phyloP scores from a whole-genome alignment of 2,888 invertebrate genomes.

The Idaea straminata region DNA sequence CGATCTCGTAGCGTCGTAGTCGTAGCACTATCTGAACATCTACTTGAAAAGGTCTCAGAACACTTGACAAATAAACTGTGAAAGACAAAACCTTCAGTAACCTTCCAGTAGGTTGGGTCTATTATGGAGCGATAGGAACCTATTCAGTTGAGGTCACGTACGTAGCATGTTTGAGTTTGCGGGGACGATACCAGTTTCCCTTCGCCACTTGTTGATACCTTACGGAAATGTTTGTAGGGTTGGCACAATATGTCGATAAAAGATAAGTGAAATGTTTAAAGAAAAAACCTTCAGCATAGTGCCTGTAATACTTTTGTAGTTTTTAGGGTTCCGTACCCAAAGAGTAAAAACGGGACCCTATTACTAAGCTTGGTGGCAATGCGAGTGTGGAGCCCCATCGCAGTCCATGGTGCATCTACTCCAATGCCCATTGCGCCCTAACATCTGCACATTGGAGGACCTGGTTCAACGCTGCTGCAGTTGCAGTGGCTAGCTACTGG shows the following conservation, averaged over 20 bases:
- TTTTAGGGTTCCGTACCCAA: too few species aligned
- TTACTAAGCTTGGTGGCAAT: too few species aligned
- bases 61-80: background rate
- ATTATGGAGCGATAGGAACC: constrained; percentile 12
- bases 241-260: constrained; percentile 5
- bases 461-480: too few species aligned
- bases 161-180: constrained; percentile 3
- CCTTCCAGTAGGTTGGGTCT: background rate
- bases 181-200: constrained; percentile 8
- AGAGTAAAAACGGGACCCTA: too few species aligned
- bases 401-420: too few species aligned
- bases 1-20: background rate
- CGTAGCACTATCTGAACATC: background rate
- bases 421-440: too few species aligned
- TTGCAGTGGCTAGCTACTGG: too few species aligned
- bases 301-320: too few species aligned
- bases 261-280: background rate
- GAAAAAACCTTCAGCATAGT: background rate
- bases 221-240: constrained; percentile 4
- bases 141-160: constrained; percentile 9
- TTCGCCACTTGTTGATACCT: constrained; percentile 20
- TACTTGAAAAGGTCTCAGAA: background rate
- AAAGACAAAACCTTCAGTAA: background rate
- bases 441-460: too few species aligned
- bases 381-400: too few species aligned